Evolutionary conservation across 2,797 vertebrate genomes (phyloP).

Genomic region (Scolopax rusticola): DNA sequence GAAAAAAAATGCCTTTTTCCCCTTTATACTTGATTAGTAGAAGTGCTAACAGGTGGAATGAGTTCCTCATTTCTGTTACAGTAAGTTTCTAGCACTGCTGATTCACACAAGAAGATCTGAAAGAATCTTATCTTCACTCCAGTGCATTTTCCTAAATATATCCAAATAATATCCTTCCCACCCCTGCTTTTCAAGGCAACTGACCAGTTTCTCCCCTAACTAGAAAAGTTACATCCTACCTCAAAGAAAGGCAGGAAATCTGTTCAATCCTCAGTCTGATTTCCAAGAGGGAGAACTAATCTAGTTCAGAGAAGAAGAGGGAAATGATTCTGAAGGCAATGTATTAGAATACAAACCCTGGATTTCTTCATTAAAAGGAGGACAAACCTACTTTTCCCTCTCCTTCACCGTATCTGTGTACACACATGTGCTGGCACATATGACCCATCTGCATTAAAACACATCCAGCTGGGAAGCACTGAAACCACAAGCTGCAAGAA

Average conservation of each 20-base stretch:
- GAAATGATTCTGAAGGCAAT: slow-evolving; percentile 36
- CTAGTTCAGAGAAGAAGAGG: slow-evolving; percentile 57
- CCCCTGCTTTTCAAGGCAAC: neutral
- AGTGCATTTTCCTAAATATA: neutral
- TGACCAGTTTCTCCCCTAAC: neutral
- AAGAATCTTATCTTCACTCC: neutral
- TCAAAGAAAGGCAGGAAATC: slow-evolving; percentile 59
- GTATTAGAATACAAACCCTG: neutral
- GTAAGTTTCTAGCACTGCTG: neutral
- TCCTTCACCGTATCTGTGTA: neutral
- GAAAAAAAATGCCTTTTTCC: neutral
- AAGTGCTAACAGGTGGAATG: neutral
- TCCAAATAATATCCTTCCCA: neutral
- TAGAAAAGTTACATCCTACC: slow-evolving; percentile 52
- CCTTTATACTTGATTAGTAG: neutral
- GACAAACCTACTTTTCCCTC: slow-evolving; percentile 1
- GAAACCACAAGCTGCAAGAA: neutral
- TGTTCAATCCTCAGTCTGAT: slow-evolving; percentile 57
- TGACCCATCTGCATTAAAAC: neutral
- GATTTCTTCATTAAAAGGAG: slow-evolving; percentile 13
- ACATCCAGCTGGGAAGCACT: neutral
- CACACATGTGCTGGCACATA: neutral
- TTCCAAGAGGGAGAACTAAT: slow-evolving; percentile 57
- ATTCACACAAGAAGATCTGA: neutral
- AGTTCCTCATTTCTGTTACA: neutral